Evolutionary conservation across 35 echinoderm and acorn worm species (phyloP), one percentile per base, ranked within the genome.

Genomic region (Stichopus chloronotus): DNA sequence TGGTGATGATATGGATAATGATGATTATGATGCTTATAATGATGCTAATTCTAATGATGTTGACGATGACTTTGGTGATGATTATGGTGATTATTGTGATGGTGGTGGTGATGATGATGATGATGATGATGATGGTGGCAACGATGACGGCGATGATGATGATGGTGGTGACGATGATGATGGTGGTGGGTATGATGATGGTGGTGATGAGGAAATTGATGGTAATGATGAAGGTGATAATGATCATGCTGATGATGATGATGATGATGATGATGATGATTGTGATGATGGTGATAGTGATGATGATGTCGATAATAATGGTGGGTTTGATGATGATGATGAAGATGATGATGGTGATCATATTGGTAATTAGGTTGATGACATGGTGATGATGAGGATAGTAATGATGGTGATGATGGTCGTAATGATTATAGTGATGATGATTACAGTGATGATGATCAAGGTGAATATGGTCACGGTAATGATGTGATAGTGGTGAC

Each of bases 41-140:
- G 78, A 20, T 79, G 78, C 1, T 79, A 20, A 79, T 79, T 2
- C 2, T 79, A 5, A 25, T 79, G 5, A 25, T 79, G 52, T 9
- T 79, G 78, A 20, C 5, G 5, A 20, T 79, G 52, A 79, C 5
- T 2, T 8, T 21, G 78, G 5, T 79, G 78, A 79, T 79, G 78
- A 4, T 79, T 1, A 10, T 79, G 78, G 20, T 79, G 78, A 79
- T 79, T 79, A 12, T 79, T 79, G 77, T 8, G 77, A 20, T 79
- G 78, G 20, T 79, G 78, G 5, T 53, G 20, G 8, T 79, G 78
- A 79, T 79, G 78, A 5, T 79, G 78, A 22, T 79, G 78, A 79
- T 79, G 52, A 79, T 14, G 78, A 5, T 53, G 1, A 53, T 1
- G 9, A 10, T 79, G 78, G 5, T 5, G 5, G 20, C 20, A 4